A percentile compares a stretch with the other conserved stretches of the same genome.
These are phyloP conservation scores for Chaetodon trifasciatus DNA, from an alignment of 2,797 vertebrate genomes.

Conservation along the genomic window DNA sequence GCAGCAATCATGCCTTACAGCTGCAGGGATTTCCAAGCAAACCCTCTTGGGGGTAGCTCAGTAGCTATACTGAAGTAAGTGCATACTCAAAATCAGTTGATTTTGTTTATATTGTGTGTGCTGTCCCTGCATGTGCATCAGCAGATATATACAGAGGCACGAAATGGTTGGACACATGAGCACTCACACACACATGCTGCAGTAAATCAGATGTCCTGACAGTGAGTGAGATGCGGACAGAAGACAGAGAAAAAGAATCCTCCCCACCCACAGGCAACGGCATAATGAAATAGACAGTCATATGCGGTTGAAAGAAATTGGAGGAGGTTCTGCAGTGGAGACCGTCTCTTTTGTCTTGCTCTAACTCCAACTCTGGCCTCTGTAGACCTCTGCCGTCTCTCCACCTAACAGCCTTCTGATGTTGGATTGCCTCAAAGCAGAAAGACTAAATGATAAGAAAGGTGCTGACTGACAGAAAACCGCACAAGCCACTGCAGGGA, in stretches of 20 bases:
- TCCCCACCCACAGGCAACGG: constrained; percentile 36
- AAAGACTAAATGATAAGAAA: constrained; percentile 49
- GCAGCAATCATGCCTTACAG: constrained; percentile 21
- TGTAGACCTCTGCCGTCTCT: constrained; percentile 42
- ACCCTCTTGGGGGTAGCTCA: constrained; percentile 15
- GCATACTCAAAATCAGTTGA: constrained; percentile 16
- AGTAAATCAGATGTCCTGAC: constrained; percentile 50
- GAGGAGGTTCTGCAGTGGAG: constrained; percentile 45
- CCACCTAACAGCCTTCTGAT: constrained; percentile 42
- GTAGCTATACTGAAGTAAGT: constrained; percentile 3
- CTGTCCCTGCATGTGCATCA: background rate
- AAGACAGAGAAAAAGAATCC: constrained; percentile 41
- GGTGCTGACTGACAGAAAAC: constrained; percentile 42
- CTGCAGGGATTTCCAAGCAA: constrained; percentile 36
- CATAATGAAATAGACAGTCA: constrained; percentile 59
- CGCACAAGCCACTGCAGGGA: constrained; percentile 27
- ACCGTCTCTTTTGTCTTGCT: constrained; percentile 48
- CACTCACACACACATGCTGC: background rate
- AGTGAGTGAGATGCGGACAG: constrained; percentile 51
- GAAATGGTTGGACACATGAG: constrained; percentile 12
- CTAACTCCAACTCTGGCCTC: constrained; percentile 51
- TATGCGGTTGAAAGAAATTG: constrained; percentile 60
- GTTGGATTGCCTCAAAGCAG: constrained; percentile 41
- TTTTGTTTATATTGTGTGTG: background rate
- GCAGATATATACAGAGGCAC: background rate